Base-by-base conservation (phyloP, 1,140 invertebrate species). In the Eupristina koningsbergeri region DNA sequence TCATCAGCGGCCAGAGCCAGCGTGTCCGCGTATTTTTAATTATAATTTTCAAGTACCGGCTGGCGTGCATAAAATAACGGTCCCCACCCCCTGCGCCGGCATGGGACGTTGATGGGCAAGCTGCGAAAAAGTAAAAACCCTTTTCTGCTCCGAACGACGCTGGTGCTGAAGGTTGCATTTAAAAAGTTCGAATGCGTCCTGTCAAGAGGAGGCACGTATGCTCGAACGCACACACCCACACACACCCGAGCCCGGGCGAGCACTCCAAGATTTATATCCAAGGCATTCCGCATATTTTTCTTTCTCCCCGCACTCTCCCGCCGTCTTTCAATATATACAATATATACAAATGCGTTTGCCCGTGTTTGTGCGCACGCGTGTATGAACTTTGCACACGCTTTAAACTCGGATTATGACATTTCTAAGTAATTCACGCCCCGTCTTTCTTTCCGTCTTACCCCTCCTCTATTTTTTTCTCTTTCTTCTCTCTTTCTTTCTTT, bases 381-480 rank as follows among this genome's bases (percentile, higher is more conserved):
- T 71, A 69, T 39, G 58, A 73, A 7, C 41, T 45, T 17, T 17
- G 61, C 47, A 22, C n/a, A 8, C 29, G 13, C 58, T 58, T 0
- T 69, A 39, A 71, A 29, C 82, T 84, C 88, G 84, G 85, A 88
- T 88, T 88, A 88, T 88, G 88, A 89, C 84, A 85, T 88, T 89
- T 89, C 86, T 78, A 67, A 88, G 86, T 88, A 89, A 86, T 80
- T 83, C 84, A 84, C 73, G 76, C 74, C 71, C 36, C 5, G 6
- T 67, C 31, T 17, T 3, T 34, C 31, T 34, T 15, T 34, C 31
- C 17, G 5, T 17, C 31, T 15, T 15, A 17, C 11, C 15, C 31
- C 9, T 15, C 6, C 29, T 64, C 29, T 7, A 9, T 34, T 3
- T 34, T 31, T 34, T 15, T 15, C 15, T 36, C 31, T 67, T 31